Percentiles rank a stretch among this genome's conserved stretches.
These are phyloP conservation scores for Spodoptera frugiperda DNA, from an alignment of 1,140 invertebrate species.

Conservation along the genomic window DNA sequence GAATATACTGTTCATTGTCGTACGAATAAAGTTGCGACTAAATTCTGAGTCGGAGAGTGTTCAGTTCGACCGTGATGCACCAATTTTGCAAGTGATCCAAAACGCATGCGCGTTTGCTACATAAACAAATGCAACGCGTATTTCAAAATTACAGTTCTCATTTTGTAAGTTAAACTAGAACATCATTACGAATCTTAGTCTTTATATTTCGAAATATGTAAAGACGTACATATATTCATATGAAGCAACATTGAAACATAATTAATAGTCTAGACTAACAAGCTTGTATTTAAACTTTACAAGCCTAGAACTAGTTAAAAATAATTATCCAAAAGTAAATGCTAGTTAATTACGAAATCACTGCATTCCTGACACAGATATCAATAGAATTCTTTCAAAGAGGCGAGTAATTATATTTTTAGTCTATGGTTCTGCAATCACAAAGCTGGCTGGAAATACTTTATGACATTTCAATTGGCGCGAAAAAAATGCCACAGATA, in stretches of 20 bases:
- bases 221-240: neutral
- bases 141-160: conserved; percentile 13
- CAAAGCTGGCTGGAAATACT: conserved; percentile 6
- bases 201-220: conserved; percentile 7
- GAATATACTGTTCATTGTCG: no score
- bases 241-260: conserved; percentile 19
- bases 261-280: conserved; percentile 23
- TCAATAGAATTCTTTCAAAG: conserved; percentile 6
- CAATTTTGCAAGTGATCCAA: conserved; percentile 19
- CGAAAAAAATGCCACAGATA: conserved; percentile 4
- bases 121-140: neutral
- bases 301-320: conserved; percentile 14
- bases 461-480: neutral
- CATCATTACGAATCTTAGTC: conserved; percentile 6
- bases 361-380: neutral
- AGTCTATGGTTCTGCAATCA: conserved; percentile 9
- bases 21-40: no score
- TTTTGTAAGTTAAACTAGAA: conserved; percentile 8
- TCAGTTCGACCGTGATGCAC: neutral
- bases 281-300: neutral
- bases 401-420: conserved; percentile 13
- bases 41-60: no score
- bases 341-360: conserved; percentile 6
- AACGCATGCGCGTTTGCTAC: neutral
- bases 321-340: conserved; percentile 19